Conservation (phyloP, 2,113 vertebrate species). For the Potamarius usumacintae region DNA sequence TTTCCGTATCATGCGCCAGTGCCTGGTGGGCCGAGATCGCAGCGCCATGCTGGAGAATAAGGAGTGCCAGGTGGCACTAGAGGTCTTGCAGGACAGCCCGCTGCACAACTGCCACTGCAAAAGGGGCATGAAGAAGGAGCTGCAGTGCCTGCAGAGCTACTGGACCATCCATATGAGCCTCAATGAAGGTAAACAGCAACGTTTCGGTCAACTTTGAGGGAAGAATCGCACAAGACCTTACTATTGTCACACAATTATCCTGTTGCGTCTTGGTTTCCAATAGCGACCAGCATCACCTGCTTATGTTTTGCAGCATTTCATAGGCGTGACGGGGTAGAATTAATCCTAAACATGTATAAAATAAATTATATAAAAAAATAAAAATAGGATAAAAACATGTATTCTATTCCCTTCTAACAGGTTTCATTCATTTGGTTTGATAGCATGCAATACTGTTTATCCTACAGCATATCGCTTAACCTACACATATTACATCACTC, state of each 20-base stretch:
- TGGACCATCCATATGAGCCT: constrained; percentile 95
- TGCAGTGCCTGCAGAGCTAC: constrained; percentile 93
- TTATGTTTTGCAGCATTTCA: neutral
- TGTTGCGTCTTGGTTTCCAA: neutral
- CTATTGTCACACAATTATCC: neutral
- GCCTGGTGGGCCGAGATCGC: constrained; percentile 86
- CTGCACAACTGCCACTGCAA: constrained; percentile 91
- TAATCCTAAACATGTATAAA: neutral
- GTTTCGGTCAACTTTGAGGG: constrained; percentile 1
- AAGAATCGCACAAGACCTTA: neutral
- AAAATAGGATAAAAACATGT: no score
- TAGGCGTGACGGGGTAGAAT: neutral
- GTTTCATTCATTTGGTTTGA: no score
- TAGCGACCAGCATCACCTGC: neutral
- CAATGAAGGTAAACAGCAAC: constrained; percentile 74
- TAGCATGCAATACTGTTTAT: no score
- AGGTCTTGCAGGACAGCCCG: constrained; percentile 89
- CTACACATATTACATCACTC: no score
- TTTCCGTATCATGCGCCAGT: constrained; percentile 92
- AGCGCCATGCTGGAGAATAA: constrained; percentile 89
- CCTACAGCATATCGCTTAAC: no score
- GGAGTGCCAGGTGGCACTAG: constrained; percentile 89
- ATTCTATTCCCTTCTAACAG: no score
- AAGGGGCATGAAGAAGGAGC: constrained; percentile 91
- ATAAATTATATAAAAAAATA: neutral